phyloP scores from a whole-genome alignment of 2,113 vertebrate genomes.

The Notarius quadriscutis region DNA sequence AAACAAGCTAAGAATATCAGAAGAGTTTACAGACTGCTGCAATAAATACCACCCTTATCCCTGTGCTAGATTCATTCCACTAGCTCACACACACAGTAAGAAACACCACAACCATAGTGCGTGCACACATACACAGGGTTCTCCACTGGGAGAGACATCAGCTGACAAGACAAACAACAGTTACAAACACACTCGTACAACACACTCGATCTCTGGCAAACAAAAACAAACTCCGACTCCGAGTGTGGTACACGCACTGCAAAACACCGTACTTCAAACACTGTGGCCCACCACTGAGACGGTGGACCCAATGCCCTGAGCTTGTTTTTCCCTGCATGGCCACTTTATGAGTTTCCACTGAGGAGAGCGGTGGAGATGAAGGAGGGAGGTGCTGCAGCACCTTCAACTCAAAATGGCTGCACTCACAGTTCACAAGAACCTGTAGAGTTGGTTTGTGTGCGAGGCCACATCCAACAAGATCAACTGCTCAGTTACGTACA shows the following conservation, averaged over 20 bases:
- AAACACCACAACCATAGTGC: conserved; percentile 9
- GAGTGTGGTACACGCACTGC: conserved; percentile 10
- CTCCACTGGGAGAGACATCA: conserved; percentile 29
- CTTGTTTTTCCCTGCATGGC: conserved; percentile 37
- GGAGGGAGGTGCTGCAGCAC: neutral
- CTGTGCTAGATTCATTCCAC: conserved; percentile 28
- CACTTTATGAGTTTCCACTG: conserved; percentile 49
- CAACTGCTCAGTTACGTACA: too few species aligned
- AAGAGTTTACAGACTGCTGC: conserved; percentile 34
- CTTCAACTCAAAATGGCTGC: conserved; percentile 24
- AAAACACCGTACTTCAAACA: conserved; percentile 2
- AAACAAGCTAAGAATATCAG: conserved; percentile 60
- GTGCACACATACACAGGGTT: neutral
- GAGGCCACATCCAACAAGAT: neutral
- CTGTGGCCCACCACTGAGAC: conserved; percentile 33
- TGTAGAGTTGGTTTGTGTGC: neutral
- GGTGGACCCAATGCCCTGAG: conserved; percentile 47
- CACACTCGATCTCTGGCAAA: conserved; percentile 4
- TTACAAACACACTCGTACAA: conserved; percentile 23
- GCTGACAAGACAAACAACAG: conserved; percentile 29
- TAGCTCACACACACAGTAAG: conserved; percentile 15
- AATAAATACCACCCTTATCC: conserved; percentile 48
- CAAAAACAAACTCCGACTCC: neutral
- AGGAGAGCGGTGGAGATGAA: neutral
- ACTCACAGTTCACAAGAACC: neutral